Evolutionary conservation across 2,888 invertebrate species (phyloP), one percentile per base, ranked within the genome.

Genomic region (Lasioglossum villosulum): DNA sequence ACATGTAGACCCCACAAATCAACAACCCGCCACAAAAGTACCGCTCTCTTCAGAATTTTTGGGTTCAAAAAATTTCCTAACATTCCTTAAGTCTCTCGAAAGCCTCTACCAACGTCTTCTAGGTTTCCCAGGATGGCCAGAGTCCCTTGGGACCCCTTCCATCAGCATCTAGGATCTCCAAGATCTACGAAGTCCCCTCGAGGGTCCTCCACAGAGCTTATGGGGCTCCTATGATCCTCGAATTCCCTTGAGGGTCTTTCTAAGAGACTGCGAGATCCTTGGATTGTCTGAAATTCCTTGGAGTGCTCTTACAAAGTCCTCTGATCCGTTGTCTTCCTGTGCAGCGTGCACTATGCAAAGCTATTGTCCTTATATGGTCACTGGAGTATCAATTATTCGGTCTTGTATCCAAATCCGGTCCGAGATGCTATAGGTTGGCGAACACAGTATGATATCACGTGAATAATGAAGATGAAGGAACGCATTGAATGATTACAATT

Each of bases 241-340:
- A 66, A 19, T 19, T 66, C 66, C 10, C 34, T 16, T 3, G 34
- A 23, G 66, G 66, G 34, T 66, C 66, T 34, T 66, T 34, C 34
- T 34, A 66, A 66, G 66, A 34, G 66, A 10, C 30, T 19, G 23
- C 19, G 19, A 12, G 34, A 34, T 66, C 66, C 23, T 34, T 66
- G 66, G 30, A 37, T 23, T 34, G 19, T 34, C 66, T 4, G 66
- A 66, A 63, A 59, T 59, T 34, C 70, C 80, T 71, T 75, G 66
- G 74, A 63, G 56, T n/a, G 71, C 42, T 42, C 71, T 71, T 23
- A 19, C 66, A 23, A 34, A 66, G 66, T 19, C 66, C 66, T 66
- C 66, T 66, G 66, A 66, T 66, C 34, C 30, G 34, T 66, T 23
- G 30, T 23, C 66, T 34, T 66, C 66, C 1, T 66, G 66, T 66